A percentile compares a stretch with the other conserved stretches of the same genome.
These are phyloP conservation scores for Acrobasis consociella DNA, from an alignment of 2,888 invertebrate genomes.

Conservation along the genomic window DNA sequence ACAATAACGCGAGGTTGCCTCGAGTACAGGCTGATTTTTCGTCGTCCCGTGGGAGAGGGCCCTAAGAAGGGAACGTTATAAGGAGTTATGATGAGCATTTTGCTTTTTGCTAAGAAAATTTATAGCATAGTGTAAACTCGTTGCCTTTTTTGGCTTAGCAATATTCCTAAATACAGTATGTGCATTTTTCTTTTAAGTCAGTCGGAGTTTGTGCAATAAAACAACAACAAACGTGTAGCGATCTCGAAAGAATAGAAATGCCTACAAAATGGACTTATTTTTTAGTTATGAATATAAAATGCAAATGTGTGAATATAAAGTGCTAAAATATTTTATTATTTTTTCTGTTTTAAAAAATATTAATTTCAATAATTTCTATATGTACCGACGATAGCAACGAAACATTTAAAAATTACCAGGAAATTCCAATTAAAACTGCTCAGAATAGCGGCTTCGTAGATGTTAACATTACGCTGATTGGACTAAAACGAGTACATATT, in stretches of 20 bases:
- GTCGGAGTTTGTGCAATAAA: too few relatives aligned
- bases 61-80: conserved; percentile 42
- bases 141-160: not conserved
- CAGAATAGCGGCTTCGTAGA: not conserved
- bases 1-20: conserved; percentile 55
- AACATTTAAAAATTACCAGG: too few relatives aligned
- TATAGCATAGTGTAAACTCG: conserved; percentile 1
- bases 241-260: too few relatives aligned
- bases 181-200: too few relatives aligned
- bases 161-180: not conserved
- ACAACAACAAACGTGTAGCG: too few relatives aligned
- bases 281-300: too few relatives aligned
- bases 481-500: conserved; percentile 2
- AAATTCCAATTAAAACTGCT: not conserved
- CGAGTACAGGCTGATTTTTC: conserved; percentile 57
- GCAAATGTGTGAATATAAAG: too few relatives aligned
- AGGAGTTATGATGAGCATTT: conserved; percentile 52
- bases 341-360: too few relatives aligned
- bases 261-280: too few relatives aligned
- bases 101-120: conserved; percentile 15
- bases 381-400: too few relatives aligned
- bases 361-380: too few relatives aligned
- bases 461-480: not conserved
- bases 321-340: too few relatives aligned
- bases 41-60: conserved; percentile 50